Evolutionary conservation across 2,797 vertebrate genomes (phyloP), one percentile per base, ranked within the genome.

Genomic region (Hydrolagus colliei): DNA sequence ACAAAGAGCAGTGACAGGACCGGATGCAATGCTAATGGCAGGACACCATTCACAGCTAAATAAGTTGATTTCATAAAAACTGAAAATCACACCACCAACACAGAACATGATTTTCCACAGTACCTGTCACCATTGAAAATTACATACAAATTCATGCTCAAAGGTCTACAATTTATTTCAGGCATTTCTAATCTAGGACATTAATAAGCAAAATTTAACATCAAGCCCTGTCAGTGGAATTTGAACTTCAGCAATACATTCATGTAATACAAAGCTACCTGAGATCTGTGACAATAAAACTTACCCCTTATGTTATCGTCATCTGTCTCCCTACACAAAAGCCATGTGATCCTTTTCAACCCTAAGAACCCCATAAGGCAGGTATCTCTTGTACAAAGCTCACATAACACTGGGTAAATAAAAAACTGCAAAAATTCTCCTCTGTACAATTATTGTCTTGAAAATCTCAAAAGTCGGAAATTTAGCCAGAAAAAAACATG

Each of bases 181-280:
- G 32, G 16, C 20, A 84, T 65, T 71, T 84, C 16, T 82, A 82
- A 8, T 68, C 63, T 84, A 35, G 65, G 79, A 22, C 79, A 52
- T 27, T 18, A 71, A 18, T 52, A 20, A 63, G 65, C 65, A 68
- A 84, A 84, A 52, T 71, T 16, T 71, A 67, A 27, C 79, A 68
- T 18, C 20, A 18, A 35, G 62, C 68, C 79, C 79, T 82, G 79
- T 35, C 63, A 68, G 79, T 41, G 32, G 65, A 84, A 84, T 84
- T 84, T 84, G 79, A 84, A 84, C 65, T 71, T 71, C 79, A 68
- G 65, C 65, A 84, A 84, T 84, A 84, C 79, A 84, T 84, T 84
- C 79, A 84, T 84, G 79, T 84, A 71, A 41, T 84, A 84, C 79
- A 84, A 84, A 84, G 65, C 32, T 84, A 84, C 79, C 79, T 84